Percentiles rank a stretch among this genome's conserved stretches.
Evolutionary conservation across 2,113 vertebrate genomes (phyloP).

Genomic region (Gobio gobio): DNA sequence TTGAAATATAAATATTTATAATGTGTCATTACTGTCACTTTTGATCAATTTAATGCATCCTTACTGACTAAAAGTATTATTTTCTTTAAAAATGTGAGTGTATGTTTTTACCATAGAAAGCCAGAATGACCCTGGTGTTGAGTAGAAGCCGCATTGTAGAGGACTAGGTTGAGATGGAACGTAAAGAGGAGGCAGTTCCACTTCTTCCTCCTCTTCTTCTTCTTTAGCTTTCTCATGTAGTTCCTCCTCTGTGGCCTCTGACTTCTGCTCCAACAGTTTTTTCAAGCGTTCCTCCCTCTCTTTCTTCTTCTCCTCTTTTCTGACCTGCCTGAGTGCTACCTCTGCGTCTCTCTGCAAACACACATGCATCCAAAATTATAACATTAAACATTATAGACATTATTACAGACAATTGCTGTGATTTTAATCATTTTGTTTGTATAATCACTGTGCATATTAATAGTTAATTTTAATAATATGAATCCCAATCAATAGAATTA

Average conservation of each 20-base stretch:
- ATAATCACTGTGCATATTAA: not conserved
- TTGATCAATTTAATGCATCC: no score
- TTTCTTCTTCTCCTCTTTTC: slow-evolving; percentile 67
- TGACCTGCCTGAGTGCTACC: slow-evolving; percentile 69
- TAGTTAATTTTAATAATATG: not conserved
- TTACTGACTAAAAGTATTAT: no score
- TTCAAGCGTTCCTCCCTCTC: slow-evolving; percentile 64
- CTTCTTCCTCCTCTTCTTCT: slow-evolving; percentile 69
- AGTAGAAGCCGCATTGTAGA: slow-evolving; percentile 90
- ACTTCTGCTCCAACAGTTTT: slow-evolving; percentile 64
- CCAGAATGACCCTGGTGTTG: slow-evolving; percentile 87
- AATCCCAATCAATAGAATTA: not conserved
- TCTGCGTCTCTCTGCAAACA: slow-evolving; percentile 80
- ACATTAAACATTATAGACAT: not conserved
- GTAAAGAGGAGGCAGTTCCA: slow-evolving; percentile 78
- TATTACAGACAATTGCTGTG: not conserved
- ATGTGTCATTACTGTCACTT: no score
- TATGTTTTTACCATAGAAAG: slow-evolving; percentile 84
- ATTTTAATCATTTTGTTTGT: not conserved
- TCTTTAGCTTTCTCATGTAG: slow-evolving; percentile 56
- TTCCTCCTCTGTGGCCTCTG: slow-evolving; percentile 62
- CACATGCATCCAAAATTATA: not conserved
- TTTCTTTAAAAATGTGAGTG: not conserved
- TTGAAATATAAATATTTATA: no score
- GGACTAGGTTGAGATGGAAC: slow-evolving; percentile 82